Percentiles rank a stretch among this genome's conserved stretches.
Conservation (phyloP, 2,888 invertebrate genomes). For the Idaea dimidiata region DNA sequence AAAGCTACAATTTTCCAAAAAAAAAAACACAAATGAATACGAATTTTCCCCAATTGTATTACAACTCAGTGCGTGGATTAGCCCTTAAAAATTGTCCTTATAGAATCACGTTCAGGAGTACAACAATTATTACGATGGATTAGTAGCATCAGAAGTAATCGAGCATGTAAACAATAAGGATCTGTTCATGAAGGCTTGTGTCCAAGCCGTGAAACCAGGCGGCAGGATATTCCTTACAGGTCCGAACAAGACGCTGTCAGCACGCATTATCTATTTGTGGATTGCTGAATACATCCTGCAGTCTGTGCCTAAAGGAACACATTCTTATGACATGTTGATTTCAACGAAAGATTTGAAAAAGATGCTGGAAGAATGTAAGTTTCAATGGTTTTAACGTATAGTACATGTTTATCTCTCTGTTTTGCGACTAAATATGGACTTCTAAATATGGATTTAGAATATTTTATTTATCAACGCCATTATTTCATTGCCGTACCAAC, state of each 20-base stretch:
- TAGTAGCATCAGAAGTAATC: constrained; percentile 93
- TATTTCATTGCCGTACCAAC: too few species aligned
- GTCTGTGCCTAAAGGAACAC: constrained; percentile 90
- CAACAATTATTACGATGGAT: constrained; percentile 85
- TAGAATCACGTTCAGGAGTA: constrained; percentile 75
- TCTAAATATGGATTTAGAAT: too few species aligned
- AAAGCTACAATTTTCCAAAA: too few species aligned
- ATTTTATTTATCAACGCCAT: too few species aligned
- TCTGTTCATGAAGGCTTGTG: constrained; percentile 84
- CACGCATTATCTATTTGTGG: constrained; percentile 85
- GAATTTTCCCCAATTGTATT: too few species aligned
- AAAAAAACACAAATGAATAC: too few species aligned
- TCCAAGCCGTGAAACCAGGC: constrained; percentile 83
- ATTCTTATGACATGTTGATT: constrained; percentile 94
- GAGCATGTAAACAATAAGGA: constrained; percentile 91
- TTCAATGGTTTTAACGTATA: background rate
- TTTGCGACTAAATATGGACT: background rate
- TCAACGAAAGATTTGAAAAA: constrained; percentile 86
- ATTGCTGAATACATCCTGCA: constrained; percentile 88
- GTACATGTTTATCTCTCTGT: background rate
- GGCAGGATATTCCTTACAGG: constrained; percentile 87
- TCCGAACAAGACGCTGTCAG: constrained; percentile 79
- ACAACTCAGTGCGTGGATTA: too few species aligned
- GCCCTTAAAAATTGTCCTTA: too few species aligned
- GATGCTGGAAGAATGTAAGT: constrained; percentile 86